A percentile compares a stretch with the other conserved stretches of the same genome.
Conservation (phyloP, 1,140 invertebrate species). For the Laupala kohalensis region DNA sequence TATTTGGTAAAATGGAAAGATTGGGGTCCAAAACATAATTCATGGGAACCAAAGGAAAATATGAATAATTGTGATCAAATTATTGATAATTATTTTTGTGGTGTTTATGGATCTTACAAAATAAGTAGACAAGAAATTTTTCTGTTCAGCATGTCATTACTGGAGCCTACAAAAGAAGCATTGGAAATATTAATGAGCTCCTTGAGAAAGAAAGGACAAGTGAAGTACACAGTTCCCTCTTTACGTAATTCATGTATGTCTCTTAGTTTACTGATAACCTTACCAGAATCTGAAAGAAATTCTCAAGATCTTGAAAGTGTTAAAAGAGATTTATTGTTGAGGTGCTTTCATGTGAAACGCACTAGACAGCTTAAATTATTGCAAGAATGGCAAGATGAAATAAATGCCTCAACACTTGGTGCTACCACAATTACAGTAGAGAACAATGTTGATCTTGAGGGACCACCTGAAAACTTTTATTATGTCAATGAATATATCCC, state of each 20-base stretch:
- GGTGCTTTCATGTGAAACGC: slow-evolving; percentile 20
- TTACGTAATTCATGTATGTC: slow-evolving; percentile 9
- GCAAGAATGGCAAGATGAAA: slow-evolving; percentile 47
- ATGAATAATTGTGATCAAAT: slow-evolving; percentile 46
- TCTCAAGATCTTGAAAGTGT: slow-evolving; percentile 28
- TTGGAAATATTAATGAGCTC: slow-evolving; percentile 8
- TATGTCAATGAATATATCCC: slow-evolving; percentile 72
- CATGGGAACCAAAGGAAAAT: slow-evolving; percentile 76
- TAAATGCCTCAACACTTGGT: slow-evolving; percentile 34
- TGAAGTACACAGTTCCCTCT: slow-evolving; percentile 3
- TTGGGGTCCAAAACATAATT: slow-evolving; percentile 54
- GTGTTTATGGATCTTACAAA: slow-evolving; percentile 24
- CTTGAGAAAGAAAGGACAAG: slow-evolving; percentile 1
- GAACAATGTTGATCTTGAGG: slow-evolving; percentile 71
- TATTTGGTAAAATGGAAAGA: slow-evolving; percentile 83
- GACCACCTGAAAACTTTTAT: slow-evolving; percentile 63
- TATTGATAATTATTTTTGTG: slow-evolving; percentile 27
- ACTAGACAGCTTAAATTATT: slow-evolving; percentile 44
- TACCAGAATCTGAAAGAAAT: slow-evolving; percentile 10
- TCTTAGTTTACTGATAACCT: neutral
- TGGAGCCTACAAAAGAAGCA: slow-evolving; percentile 22
- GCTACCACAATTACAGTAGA: slow-evolving; percentile 46
- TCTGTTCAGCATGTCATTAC: slow-evolving; percentile 26
- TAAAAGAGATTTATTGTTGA: slow-evolving; percentile 20
- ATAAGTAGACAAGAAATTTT: slow-evolving; percentile 24